Percentiles rank a stretch among this genome's conserved stretches.
Evolutionary conservation across 2,888 invertebrate species (phyloP).

Genomic region (Chymomyza caudatula): DNA sequence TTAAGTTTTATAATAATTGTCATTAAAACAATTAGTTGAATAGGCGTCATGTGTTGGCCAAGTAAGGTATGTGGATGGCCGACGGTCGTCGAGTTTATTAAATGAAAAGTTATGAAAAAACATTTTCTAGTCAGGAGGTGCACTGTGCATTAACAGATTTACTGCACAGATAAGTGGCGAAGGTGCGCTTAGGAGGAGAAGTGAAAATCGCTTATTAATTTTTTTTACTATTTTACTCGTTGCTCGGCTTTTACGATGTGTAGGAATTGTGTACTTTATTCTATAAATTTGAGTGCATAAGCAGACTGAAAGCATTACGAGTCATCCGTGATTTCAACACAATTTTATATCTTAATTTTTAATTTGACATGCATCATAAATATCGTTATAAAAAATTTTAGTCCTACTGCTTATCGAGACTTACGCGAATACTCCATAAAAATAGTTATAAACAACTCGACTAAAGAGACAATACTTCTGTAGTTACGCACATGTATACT

Average conservation of each 20-base stretch:
- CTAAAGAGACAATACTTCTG: too few relatives aligned
- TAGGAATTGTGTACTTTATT: conserved; percentile 32
- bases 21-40: conserved; percentile 69
- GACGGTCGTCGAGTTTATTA: conserved; percentile 61
- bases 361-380: too few relatives aligned
- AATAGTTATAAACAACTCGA: too few relatives aligned
- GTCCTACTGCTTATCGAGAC: conserved; percentile 50
- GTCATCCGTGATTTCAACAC: too few relatives aligned
- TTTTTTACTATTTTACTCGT: conserved; percentile 5
- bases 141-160: conserved; percentile 39
- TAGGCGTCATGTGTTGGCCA: neutral
- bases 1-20: conserved; percentile 64
- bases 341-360: too few relatives aligned
- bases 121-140: conserved; percentile 24
- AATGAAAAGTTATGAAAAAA: conserved; percentile 68
- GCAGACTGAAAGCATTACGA: conserved; percentile 11
- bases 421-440: conserved; percentile 42
- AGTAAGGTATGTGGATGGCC: conserved; percentile 43
- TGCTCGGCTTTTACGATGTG: neutral
- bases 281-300: conserved; percentile 47
- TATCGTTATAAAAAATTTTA: too few relatives aligned
- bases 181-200: conserved; percentile 42
- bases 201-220: conserved; percentile 38
- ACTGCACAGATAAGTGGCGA: conserved; percentile 21
- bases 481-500: too few relatives aligned